These are phyloP conservation scores for Orius insidiosus DNA, from an alignment of 1,140 invertebrate species.

Conservation along the genomic window DNA sequence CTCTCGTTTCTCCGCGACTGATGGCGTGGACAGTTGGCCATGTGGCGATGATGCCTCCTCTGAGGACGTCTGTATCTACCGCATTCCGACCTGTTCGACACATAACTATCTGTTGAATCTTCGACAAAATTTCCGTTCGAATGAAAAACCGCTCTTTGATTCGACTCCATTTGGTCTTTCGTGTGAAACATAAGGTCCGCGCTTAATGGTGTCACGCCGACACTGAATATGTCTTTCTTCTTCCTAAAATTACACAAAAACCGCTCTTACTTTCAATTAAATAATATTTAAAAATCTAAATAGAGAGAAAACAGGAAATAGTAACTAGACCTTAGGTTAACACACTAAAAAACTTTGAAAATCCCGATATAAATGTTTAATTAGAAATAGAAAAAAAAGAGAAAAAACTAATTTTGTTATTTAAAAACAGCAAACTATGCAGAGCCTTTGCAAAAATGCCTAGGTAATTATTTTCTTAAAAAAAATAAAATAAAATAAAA, in stretches of 20 bases:
- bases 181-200: constrained; percentile 14
- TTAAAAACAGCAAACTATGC: too few species aligned
- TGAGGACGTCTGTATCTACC: constrained; percentile 4
- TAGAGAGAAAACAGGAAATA: neutral
- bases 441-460: too few species aligned
- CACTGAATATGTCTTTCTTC: constrained; percentile 12
- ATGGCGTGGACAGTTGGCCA: constrained; percentile 16
- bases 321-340: neutral
- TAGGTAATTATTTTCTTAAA: too few species aligned
- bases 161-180: constrained; percentile 16
- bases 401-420: too few species aligned
- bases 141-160: constrained; percentile 20
- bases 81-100: constrained; percentile 19
- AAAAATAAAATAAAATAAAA: too few species aligned
- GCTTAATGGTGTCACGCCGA: constrained; percentile 7
- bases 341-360: too few species aligned
- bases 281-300: neutral
- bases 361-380: too few species aligned
- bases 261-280: neutral
- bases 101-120: constrained; percentile 22
- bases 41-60: constrained; percentile 1
- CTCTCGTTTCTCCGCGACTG: constrained; percentile 8
- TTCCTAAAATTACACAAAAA: constrained; percentile 11
- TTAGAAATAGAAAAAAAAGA: too few species aligned
- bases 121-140: constrained; percentile 22